These are phyloP conservation scores for Eristalis pertinax DNA, from an alignment of 2,888 invertebrate species.

Conservation along the genomic window DNA sequence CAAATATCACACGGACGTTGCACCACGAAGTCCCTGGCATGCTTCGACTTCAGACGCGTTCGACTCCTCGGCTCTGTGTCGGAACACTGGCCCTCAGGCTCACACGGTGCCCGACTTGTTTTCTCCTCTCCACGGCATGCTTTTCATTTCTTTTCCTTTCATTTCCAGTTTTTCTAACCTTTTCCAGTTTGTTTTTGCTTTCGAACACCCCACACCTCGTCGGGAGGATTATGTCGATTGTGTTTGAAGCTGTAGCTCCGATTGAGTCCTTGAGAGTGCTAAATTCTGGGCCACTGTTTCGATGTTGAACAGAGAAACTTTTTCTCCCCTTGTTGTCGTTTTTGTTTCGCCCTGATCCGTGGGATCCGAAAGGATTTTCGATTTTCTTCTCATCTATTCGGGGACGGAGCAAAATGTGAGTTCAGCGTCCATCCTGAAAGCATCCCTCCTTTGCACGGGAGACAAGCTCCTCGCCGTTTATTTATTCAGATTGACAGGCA, in stretches of 20 bases:
- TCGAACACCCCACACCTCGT: constrained; percentile 8
- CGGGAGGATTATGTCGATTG: constrained; percentile 34
- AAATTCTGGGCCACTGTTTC: constrained; percentile 23
- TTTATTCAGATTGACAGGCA: constrained; percentile 40
- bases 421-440: neutral
- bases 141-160: constrained; percentile 11
- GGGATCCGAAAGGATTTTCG: neutral
- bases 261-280: constrained; percentile 47
- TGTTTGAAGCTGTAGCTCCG: constrained; percentile 28
- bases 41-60: constrained; percentile 15
- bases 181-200: neutral
- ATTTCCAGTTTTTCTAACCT: neutral
- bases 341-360: neutral
- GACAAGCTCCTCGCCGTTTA: neutral
- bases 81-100: neutral
- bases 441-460: neutral
- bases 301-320: neutral
- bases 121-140: neutral
- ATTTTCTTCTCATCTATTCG: neutral
- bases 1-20: constrained; percentile 15
- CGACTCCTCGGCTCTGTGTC: constrained; percentile 12
- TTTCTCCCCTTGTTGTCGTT: neutral
- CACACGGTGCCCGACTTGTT: constrained; percentile 19
- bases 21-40: neutral
- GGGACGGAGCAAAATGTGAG: neutral